Evolutionary conservation across 2,113 vertebrate species (phyloP).

Genomic region (Hippocampus zosterae): DNA sequence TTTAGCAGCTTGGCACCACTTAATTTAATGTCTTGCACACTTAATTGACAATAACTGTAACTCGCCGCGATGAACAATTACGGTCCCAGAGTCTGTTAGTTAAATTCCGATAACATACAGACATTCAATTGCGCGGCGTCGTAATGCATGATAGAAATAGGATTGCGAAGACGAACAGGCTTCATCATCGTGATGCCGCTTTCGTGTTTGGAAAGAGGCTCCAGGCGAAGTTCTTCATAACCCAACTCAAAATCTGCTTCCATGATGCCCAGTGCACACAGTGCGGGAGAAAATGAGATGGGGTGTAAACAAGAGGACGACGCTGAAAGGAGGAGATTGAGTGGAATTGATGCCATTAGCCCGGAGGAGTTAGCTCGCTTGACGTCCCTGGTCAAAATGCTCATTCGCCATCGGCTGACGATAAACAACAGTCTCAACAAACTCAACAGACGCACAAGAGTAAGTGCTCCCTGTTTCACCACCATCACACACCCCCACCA

Average conservation of each 20-base stretch:
- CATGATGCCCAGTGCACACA: not conserved
- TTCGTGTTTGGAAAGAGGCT: not conserved
- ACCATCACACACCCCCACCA: constrained; percentile 3
- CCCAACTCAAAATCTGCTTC: constrained; percentile 5
- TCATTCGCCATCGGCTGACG: constrained; percentile 50
- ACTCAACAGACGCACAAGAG: constrained; percentile 48
- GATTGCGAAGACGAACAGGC: not conserved
- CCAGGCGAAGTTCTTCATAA: not conserved
- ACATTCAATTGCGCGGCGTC: constrained; percentile 25
- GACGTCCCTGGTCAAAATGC: constrained; percentile 48
- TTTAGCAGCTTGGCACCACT: constrained; percentile 37
- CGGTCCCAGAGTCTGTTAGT: constrained; percentile 43
- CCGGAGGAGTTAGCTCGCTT: constrained; percentile 20
- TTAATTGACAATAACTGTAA: constrained; percentile 61
- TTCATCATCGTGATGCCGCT: not conserved
- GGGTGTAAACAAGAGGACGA: not conserved
- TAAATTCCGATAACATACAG: constrained; percentile 46
- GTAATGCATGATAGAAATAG: not conserved
- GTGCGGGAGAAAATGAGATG: not conserved
- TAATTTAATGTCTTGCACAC: constrained; percentile 48
- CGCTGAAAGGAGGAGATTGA: constrained; percentile 23
- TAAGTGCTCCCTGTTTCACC: constrained; percentile 32
- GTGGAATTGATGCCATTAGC: constrained; percentile 56
- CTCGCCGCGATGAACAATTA: constrained; percentile 59
- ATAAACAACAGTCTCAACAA: constrained; percentile 62